These are phyloP conservation scores for Ernsta delagoae DNA, from an alignment of 2,888 invertebrate genomes.

Conservation along the genomic window DNA sequence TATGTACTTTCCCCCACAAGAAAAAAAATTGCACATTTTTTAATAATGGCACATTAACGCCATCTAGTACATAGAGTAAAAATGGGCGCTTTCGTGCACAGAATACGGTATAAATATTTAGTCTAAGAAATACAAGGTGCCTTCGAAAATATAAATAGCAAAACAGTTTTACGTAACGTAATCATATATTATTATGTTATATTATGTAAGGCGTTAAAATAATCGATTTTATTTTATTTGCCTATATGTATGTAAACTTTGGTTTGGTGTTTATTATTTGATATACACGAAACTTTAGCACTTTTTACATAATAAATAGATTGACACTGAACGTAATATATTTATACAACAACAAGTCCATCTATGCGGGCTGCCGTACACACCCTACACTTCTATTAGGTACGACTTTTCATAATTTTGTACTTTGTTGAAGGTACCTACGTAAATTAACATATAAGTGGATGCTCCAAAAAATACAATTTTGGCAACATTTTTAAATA, in stretches of 20 bases:
- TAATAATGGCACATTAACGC: background rate
- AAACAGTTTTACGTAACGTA: too few relatives aligned
- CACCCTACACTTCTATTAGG: constrained; percentile 35
- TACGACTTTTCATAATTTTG: constrained; percentile 54
- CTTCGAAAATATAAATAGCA: constrained; percentile 9
- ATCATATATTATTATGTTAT: too few relatives aligned
- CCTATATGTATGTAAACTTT: background rate
- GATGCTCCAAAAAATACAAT: constrained; percentile 76
- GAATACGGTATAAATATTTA: background rate
- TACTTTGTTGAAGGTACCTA: constrained; percentile 72
- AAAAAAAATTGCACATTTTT: constrained; percentile 44
- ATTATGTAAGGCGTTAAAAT: too few relatives aligned
- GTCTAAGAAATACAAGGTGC: background rate
- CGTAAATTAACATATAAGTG: constrained; percentile 68
- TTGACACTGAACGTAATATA: constrained; percentile 23
- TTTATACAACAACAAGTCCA: constrained; percentile 40
- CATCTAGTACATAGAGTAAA: background rate
- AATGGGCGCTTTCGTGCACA: background rate
- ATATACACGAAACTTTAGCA: constrained; percentile 15
- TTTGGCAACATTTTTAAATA: constrained; percentile 82
- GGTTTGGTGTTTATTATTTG: background rate
- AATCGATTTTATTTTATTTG: too few relatives aligned
- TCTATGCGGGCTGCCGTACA: constrained; percentile 50
- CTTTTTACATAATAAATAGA: too few relatives aligned
- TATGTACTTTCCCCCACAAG: constrained; percentile 58